These are phyloP conservation scores for Morinoia aosen DNA, from an alignment of 2,888 invertebrate species.

Conservation along the genomic window DNA sequence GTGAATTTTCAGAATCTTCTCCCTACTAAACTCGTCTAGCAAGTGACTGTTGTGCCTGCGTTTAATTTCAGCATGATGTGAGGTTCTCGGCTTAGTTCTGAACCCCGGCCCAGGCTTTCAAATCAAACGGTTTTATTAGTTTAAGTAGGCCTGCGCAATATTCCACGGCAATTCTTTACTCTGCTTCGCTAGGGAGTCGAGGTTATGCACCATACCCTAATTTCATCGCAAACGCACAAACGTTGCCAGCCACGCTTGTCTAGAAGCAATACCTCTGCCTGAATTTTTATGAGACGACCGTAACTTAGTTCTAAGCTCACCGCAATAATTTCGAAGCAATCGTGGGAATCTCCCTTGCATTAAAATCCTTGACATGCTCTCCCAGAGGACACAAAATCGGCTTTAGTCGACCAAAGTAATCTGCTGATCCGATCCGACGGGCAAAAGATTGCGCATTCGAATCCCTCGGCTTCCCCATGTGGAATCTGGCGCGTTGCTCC, in stretches of 20 bases:
- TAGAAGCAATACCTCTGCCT: background rate
- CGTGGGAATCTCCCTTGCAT: background rate
- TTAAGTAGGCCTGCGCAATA: background rate
- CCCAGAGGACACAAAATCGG: background rate
- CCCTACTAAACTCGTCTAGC: background rate
- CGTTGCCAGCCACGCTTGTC: background rate
- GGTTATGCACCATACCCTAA: background rate
- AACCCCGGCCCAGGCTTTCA: background rate
- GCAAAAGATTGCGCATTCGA: conserved; percentile 1
- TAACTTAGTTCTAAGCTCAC: background rate
- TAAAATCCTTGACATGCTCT: background rate
- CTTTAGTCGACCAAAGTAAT: conserved; percentile 6
- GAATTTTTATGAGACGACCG: background rate
- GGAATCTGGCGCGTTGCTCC: background rate
- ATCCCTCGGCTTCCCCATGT: background rate
- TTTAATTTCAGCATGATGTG: background rate
- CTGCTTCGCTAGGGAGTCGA: background rate
- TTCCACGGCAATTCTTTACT: background rate
- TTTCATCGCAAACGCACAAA: background rate
- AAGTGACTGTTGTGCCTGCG: background rate
- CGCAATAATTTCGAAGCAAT: conserved; percentile 24
- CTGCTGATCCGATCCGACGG: background rate
- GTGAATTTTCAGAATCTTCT: background rate
- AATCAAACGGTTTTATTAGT: background rate
- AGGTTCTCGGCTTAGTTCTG: background rate